Evolutionary conservation across 2,888 invertebrate genomes (phyloP), one percentile per base, ranked within the genome.

Genomic region (Phaedon cochleariae): DNA sequence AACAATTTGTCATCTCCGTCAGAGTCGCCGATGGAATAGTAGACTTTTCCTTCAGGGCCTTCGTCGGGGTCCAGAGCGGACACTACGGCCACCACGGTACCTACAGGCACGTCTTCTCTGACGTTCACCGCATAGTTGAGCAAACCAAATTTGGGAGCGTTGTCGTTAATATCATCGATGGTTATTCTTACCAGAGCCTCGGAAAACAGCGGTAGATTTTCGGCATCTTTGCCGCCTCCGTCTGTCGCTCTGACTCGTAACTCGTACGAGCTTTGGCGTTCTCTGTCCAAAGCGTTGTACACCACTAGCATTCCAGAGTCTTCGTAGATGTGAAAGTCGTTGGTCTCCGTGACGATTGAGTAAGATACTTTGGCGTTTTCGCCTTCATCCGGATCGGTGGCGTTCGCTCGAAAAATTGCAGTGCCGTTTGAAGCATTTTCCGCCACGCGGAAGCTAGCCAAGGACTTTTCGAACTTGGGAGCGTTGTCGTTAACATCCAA

Each of bases 121-220:
- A 96, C 90, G 79, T 94, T 93, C 37, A 95, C 94, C 2, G 84
- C 80, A 79, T 94, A 95, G 69, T 89, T 88, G 22, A 88, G 83
- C 52, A 94, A 86, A 29, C 92, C 90, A 81, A 97, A 97, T 68
- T 86, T 88, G 0, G 96, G 96, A 1, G 92, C 87, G 81, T 93
- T 94, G 83, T 94, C 97, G 84, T 97, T 97, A 55, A 96, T 91
- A 83, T 98, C 97, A 77, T 94, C 93, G 5, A 96, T 90, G 31
- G 89, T 87, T 49, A 96, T 90, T 69, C 93, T 88, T 21, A 97
- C 92, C 22, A 92, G 83, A 1, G 95, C 95, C 75, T 95, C 94
- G 0, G 96, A 91, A 70, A 90, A 89, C 52, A 95, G 85, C 0
- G 89, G 86, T 0, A 87, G 87, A 49, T 86, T 85, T 62, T 86